Evolutionary conservation across 2,797 vertebrate genomes (phyloP), one percentile per base, ranked within the genome.

Genomic region (Bryconaethiops microstoma): DNA sequence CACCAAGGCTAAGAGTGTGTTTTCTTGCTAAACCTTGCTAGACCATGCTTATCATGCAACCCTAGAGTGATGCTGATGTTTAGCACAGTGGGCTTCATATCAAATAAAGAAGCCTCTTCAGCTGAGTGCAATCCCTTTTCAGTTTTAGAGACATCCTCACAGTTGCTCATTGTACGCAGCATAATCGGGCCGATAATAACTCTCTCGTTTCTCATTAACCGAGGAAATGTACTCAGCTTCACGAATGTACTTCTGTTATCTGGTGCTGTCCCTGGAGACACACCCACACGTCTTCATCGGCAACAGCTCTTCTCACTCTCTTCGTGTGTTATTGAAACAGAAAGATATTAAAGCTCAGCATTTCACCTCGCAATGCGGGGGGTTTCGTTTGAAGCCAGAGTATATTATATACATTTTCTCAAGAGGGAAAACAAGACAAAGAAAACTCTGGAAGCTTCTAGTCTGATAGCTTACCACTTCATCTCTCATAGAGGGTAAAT

Each of bases 141-240:
- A 52, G 35, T 67, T 48, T 29, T 78, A 35, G 39, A 45, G 17
- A 69, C 64, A 72, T 62, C 23, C 76, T 79, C 76, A 87, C 90
- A 91, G 90, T 86, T 77, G 87, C 84, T 90, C 83, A 85, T 89
- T 87, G 89, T 75, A 69, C 76, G 79, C 52, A 83, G 87, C 87
- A 83, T 87, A 88, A 89, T 79, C 57, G 73, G 79, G 77, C 81
- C 75, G 64, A 84, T 82, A 81, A 86, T 87, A 78, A 78, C 84
- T 87, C 82, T 80, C 86, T 77, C 87, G 87, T 86, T 88, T 90
- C 42, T 83, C 86, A 85, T 90, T 91, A 92, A 91, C 92, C 89
- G 89, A 84, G 84, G 80, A 78, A 88, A 86, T 57, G 76, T 87
- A 87, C 90, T 92, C 82, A 86, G 90, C 90, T 87, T 88, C 62